Conservation (phyloP, 2,888 invertebrate genomes). For the Dyspetes luteomarginatus region DNA sequence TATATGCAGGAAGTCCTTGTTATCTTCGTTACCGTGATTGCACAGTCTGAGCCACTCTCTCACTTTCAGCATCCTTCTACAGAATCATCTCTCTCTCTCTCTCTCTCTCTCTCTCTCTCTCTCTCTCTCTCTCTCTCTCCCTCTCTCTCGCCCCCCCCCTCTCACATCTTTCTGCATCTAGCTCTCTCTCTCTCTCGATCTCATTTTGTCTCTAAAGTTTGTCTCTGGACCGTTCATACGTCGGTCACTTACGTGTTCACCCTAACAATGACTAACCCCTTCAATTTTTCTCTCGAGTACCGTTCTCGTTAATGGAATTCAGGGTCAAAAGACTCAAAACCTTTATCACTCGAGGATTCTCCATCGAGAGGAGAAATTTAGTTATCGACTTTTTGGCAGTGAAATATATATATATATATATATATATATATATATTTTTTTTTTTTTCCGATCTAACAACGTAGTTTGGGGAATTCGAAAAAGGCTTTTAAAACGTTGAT, state of each 20-base stretch:
- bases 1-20: conserved; percentile 78
- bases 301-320: conserved; percentile 27
- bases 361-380: background rate
- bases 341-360: background rate
- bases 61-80: conserved; percentile 24
- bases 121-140: conserved; percentile 13
- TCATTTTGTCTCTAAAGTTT: no score
- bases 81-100: background rate
- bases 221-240: conserved; percentile 17
- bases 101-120: background rate
- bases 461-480: conserved; percentile 4
- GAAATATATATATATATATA: background rate
- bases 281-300: conserved; percentile 24
- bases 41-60: conserved; percentile 59
- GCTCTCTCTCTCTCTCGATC: conserved; percentile 2
- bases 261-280: conserved; percentile 41
- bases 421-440: background rate
- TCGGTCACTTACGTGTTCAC: conserved; percentile 24
- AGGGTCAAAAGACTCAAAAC: conserved; percentile 47
- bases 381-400: conserved; percentile 21
- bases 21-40: conserved; percentile 79
- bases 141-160: background rate
- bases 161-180: conserved; percentile 4
- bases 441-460: conserved; percentile 1
- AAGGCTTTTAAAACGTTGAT: conserved; percentile 54